Conservation (phyloP, 2,888 invertebrate species). For the Meta bourneti region DNA sequence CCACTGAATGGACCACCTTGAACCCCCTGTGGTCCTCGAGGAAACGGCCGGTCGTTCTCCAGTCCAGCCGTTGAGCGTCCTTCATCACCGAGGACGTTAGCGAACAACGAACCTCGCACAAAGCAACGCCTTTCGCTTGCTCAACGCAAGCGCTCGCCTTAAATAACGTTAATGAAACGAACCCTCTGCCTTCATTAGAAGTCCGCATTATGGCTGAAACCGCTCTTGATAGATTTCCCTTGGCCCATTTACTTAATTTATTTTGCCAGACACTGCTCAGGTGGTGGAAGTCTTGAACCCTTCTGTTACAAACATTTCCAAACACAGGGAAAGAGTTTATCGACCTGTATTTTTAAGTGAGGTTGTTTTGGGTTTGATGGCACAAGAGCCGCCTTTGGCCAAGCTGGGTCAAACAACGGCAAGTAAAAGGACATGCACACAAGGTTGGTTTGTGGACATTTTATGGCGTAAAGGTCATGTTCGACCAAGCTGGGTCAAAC, state of each 20-base stretch:
- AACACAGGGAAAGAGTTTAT: background rate
- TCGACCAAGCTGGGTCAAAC: too few relatives aligned
- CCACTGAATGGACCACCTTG: background rate
- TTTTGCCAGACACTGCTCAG: background rate
- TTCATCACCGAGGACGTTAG: constrained; percentile 55
- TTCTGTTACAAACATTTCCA: background rate
- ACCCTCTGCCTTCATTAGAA: constrained; percentile 36
- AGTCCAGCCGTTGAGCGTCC: constrained; percentile 19
- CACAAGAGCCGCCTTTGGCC: too few relatives aligned
- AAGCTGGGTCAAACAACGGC: too few relatives aligned
- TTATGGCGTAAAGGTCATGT: too few relatives aligned
- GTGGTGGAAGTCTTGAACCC: constrained; percentile 11
- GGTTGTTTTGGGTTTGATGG: too few relatives aligned
- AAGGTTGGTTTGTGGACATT: too few relatives aligned
- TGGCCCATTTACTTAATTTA: constrained; percentile 26
- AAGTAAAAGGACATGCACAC: too few relatives aligned
- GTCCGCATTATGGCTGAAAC: background rate
- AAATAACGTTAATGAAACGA: constrained; percentile 42
- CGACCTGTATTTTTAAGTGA: background rate
- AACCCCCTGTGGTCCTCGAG: background rate
- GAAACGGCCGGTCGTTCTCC: background rate
- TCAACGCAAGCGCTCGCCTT: constrained; percentile 40
- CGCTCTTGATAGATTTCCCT: constrained; percentile 25
- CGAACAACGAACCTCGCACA: constrained; percentile 56
- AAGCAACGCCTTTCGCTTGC: constrained; percentile 60